Conservation (phyloP, 2,888 invertebrate genomes). For the Calameuta pallipes region DNA sequence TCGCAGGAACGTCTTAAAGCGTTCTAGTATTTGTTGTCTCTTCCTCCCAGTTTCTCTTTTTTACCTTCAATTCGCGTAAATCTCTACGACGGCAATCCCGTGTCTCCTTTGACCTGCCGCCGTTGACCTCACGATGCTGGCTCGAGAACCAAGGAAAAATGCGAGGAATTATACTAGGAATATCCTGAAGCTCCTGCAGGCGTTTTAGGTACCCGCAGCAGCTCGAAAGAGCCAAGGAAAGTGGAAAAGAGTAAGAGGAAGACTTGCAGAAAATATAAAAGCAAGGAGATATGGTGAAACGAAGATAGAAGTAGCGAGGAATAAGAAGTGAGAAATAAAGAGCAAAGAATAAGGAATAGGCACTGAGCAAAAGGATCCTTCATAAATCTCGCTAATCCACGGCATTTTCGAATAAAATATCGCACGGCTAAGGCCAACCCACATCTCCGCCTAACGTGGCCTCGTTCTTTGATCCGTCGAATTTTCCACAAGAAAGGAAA, state of each 20-base stretch:
- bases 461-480: neutral
- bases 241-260: neutral
- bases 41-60: neutral
- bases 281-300: neutral
- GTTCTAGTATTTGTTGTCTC: neutral
- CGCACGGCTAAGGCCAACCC: constrained; percentile 24
- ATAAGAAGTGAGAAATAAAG: neutral
- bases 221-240: neutral
- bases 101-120: neutral
- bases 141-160: neutral
- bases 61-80: neutral
- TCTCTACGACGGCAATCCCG: neutral
- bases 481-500: neutral
- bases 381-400: constrained; percentile 51
- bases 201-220: neutral
- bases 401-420: constrained; percentile 46
- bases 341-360: neutral
- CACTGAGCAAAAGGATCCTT: constrained; percentile 25
- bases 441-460: neutral
- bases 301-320: neutral
- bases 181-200: neutral
- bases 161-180: neutral
- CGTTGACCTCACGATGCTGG: neutral
- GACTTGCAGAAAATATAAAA: neutral
- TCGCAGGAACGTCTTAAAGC: neutral